Evolutionary conservation across 2,797 vertebrate species (phyloP), one percentile per base, ranked within the genome.

Genomic region (Brachyalestes nurse): DNA sequence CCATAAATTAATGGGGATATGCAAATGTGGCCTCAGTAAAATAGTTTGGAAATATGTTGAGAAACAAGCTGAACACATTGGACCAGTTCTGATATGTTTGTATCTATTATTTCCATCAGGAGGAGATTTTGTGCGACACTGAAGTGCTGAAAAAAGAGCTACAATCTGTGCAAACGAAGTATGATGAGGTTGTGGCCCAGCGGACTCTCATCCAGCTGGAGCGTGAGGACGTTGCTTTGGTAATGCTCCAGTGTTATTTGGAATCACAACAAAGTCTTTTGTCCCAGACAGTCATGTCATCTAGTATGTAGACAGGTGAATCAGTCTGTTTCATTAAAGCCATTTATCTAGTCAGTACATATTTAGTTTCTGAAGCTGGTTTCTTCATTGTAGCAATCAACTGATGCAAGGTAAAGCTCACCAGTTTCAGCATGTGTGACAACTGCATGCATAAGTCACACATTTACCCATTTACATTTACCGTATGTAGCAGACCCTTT

Each of bases 151-250:
- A 84, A 71, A 89, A 80, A 72, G 89, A 93, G 82, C 88, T 95
- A 3, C 81, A 84, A 16, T 10, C 13, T 87, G 83, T 93, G 82
- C 87, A 89, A 84, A 78, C 71, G 17, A 80, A 88, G 71, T 89
- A 87, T 0, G 89, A 93, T 76, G 83, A 89, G 66, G 88, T 77
- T 1, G 82, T 86, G 12, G 82, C 91, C 83, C 90, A 91, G 80
- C 90, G 84, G 81, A 77, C 84, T 81, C 49, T 90, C 84, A 0
- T 91, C 49, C 89, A 89, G 79, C 87, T 90, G 65, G 86, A 91
- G 17, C 88, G 74, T 8, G 88, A 90, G 38, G 86, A 92, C 82
- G 84, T 95, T 51, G 86, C 92, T 25, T 64, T 88, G 92, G 94
- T 95, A 93, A 90, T 23, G 28, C 8, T 14, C n/a, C n/a, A n/a